A percentile compares a stretch with the other conserved stretches of the same genome.
phyloP scores from a whole-genome alignment of 2,113 vertebrate species.

The Globicephala melas region DNA sequence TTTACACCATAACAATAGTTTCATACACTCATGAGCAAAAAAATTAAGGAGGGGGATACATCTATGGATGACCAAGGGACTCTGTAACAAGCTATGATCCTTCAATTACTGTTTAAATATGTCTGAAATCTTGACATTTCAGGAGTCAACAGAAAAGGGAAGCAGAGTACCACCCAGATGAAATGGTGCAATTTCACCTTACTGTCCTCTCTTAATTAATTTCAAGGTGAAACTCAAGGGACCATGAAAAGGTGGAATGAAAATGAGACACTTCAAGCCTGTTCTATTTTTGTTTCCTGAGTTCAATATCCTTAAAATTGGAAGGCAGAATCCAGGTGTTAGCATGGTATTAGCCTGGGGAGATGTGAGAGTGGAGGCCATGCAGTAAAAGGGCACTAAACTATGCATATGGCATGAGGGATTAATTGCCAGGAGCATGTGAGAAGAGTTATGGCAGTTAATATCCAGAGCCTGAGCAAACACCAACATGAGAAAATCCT shows the following conservation, averaged over 20 bases:
- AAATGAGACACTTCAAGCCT: slow-evolving; percentile 24
- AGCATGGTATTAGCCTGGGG: not conserved
- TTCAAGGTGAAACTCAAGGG: slow-evolving; percentile 54
- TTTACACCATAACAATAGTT: not conserved
- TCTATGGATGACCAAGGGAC: not conserved
- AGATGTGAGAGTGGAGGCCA: slow-evolving; percentile 11
- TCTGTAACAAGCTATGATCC: not conserved
- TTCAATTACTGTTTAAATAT: not conserved
- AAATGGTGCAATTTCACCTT: not conserved
- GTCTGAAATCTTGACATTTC: not conserved
- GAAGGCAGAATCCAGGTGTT: slow-evolving; percentile 38
- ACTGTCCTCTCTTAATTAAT: slow-evolving; percentile 39
- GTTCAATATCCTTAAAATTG: slow-evolving; percentile 35
- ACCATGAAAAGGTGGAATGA: slow-evolving; percentile 23
- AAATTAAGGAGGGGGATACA: not conserved
- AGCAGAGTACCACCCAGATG: not conserved
- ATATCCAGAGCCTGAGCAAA: slow-evolving; percentile 35
- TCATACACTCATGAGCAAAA: not conserved
- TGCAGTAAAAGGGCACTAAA: slow-evolving; percentile 2
- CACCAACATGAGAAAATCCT: not conserved
- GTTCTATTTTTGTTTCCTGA: slow-evolving; percentile 40
- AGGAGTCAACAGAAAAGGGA: not conserved
- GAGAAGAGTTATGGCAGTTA: slow-evolving; percentile 30
- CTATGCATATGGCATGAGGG: slow-evolving; percentile 52
- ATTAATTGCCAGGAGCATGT: slow-evolving; percentile 47